Percentiles rank a stretch among this genome's conserved stretches.
Conservation (phyloP, 2,797 vertebrate genomes). For the Simalia tracyae region DNA sequence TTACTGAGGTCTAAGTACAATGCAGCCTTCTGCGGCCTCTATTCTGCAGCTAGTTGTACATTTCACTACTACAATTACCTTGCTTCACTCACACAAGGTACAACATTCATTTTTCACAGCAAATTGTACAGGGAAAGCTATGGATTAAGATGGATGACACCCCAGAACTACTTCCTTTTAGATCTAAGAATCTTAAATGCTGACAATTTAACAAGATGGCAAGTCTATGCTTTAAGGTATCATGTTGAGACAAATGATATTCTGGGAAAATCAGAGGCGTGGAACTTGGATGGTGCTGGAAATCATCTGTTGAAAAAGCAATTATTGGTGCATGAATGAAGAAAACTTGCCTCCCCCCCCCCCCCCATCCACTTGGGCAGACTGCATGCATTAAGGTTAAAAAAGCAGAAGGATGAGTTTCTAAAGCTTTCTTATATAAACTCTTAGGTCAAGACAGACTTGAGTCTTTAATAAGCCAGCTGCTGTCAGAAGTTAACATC, state of each 20-base stretch:
- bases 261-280: not conserved
- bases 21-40: not conserved
- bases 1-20: not conserved
- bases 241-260: conserved; percentile 4
- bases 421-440: not conserved
- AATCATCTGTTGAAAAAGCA: not conserved
- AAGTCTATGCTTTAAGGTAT: conserved; percentile 4
- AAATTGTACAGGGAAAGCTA: not conserved
- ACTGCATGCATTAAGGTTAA: not conserved
- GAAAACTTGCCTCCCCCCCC: not conserved
- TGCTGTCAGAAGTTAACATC: not conserved
- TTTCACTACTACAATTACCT: not conserved
- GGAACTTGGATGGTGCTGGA: not conserved
- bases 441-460: not conserved
- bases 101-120: not conserved
- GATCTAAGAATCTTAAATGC: conserved; percentile 10
- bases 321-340: not conserved
- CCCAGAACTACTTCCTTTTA: not conserved
- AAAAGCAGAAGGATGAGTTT: not conserved
- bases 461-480: not conserved
- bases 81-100: not conserved
- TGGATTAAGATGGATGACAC: conserved; percentile 11
- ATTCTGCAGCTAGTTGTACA: not conserved
- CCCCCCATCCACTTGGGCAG: not conserved
- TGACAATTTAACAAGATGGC: conserved; percentile 27